Conservation (phyloP, 1,140 invertebrate genomes). For the Anoplolepis gracilipes region DNA sequence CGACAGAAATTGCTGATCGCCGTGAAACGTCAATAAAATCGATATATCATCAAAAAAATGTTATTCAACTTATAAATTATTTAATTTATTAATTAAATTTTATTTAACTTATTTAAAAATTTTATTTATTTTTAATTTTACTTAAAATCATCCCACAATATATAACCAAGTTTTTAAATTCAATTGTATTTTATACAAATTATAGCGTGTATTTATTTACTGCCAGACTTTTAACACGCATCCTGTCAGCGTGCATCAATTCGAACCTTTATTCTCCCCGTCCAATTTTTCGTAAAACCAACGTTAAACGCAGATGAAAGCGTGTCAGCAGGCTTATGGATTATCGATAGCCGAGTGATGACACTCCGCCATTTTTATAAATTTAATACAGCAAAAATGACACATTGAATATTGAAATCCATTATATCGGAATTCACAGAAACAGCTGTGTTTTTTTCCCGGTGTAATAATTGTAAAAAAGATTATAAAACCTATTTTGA, state of each 20-base stretch:
- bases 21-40: not conserved
- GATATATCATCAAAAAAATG: not conserved
- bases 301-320: not conserved
- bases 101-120: too few relatives aligned
- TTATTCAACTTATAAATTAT: too few relatives aligned
- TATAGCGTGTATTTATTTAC: too few relatives aligned
- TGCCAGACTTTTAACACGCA: not conserved
- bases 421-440: slow-evolving; percentile 9
- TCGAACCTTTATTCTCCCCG: not conserved
- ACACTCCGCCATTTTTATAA: not conserved
- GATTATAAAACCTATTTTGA: not conserved
- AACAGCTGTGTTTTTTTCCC: not conserved
- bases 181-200: not conserved
- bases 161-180: too few relatives aligned
- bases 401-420: slow-evolving; percentile 8
- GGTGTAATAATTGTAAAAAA: not conserved
- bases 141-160: not conserved
- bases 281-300: slow-evolving; percentile 19
- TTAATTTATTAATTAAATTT: too few relatives aligned
- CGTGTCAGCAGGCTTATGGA: not conserved
- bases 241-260: not conserved
- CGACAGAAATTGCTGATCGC: not conserved
- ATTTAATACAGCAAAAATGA: slow-evolving; percentile 25
- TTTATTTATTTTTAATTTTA: not conserved
- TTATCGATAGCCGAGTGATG: slow-evolving; percentile 3